Conservation (phyloP, 2,113 vertebrate species). For the Laticauda laticaudata region DNA sequence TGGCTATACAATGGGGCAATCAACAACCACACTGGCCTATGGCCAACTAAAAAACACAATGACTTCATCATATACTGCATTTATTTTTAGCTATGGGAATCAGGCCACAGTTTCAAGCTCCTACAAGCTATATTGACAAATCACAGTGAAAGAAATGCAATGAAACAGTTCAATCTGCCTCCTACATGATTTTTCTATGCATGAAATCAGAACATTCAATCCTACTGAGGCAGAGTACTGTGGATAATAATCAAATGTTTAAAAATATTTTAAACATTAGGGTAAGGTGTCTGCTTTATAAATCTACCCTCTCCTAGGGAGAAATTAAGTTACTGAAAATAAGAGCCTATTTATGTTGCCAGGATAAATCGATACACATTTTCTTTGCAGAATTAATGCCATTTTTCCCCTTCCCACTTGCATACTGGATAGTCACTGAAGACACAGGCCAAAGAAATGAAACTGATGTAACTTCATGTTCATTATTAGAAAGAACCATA, state of each 20-base stretch:
- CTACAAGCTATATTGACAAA: background rate
- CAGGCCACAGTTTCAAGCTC: background rate
- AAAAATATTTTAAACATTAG: background rate
- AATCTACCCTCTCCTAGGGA: background rate
- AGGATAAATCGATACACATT: constrained; percentile 19
- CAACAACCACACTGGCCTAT: background rate
- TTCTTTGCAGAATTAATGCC: background rate
- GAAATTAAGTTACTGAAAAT: constrained; percentile 8
- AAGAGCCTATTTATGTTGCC: background rate
- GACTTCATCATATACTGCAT: background rate
- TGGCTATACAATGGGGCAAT: background rate
- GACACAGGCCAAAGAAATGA: constrained; percentile 16
- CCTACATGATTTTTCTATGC: background rate
- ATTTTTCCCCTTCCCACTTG: background rate
- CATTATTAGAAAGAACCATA: constrained; percentile 43
- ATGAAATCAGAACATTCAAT: constrained; percentile 1
- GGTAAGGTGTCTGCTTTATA: background rate
- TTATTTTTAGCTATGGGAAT: constrained; percentile 10
- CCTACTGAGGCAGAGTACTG: background rate
- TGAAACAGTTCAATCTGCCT: background rate
- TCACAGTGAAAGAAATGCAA: background rate
- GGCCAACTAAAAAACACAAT: background rate
- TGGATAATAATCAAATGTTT: background rate
- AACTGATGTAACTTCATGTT: constrained; percentile 7
- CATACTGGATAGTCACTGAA: constrained; percentile 4